Evolutionary conservation across 2,113 vertebrate genomes (phyloP), one percentile per base, ranked within the genome.

Genomic region (Cyprinodon brontotheroides): DNA sequence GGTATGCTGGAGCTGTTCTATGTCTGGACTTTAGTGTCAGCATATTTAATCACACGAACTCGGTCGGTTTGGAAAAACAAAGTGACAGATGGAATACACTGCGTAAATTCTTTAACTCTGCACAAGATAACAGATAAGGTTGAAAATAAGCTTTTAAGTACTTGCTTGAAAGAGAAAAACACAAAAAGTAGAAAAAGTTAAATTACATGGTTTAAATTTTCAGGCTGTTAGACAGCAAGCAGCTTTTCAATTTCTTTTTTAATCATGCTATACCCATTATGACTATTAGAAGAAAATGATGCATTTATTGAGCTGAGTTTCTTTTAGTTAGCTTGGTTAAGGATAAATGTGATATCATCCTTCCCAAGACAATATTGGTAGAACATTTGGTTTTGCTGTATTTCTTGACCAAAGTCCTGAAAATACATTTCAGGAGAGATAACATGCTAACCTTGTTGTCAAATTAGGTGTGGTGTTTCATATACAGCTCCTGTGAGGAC

Each of bases 11-110:
- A 70, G 50, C 47, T 67, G 57, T 38, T 81, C 61, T 68, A 39
- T 43, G 65, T 78, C 65, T 66, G 29, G 57, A 62, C 41, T 69
- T 67, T 70, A 81, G 65, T 78, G 17, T 78, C 71, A 74, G 68
- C 78, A 75, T 4, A 60, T 38, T 69, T n/a, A 80, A 79, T 74
- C 47, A 47, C 37, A 41, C 66, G 57, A 80, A 36, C 73, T 67
- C 53, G 38, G 37, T 67, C 69, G 64, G 75, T 85, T 79, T 85
- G 61, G 76, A 82, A 85, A 89, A 85, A 81, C 73, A 85, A 87
- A 81, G 78, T 74, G 84, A 77, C 82, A 80, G 82, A 86, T 88
- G 82, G 82, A 78, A 72, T 81, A 74, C 36, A 45, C 59, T 72
- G 77, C 48, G 70, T 71, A 65, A 72, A 81, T 75, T 65, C 68